These are phyloP conservation scores for Epinephelus moara DNA, from an alignment of 2,113 vertebrate genomes.

Conservation along the genomic window DNA sequence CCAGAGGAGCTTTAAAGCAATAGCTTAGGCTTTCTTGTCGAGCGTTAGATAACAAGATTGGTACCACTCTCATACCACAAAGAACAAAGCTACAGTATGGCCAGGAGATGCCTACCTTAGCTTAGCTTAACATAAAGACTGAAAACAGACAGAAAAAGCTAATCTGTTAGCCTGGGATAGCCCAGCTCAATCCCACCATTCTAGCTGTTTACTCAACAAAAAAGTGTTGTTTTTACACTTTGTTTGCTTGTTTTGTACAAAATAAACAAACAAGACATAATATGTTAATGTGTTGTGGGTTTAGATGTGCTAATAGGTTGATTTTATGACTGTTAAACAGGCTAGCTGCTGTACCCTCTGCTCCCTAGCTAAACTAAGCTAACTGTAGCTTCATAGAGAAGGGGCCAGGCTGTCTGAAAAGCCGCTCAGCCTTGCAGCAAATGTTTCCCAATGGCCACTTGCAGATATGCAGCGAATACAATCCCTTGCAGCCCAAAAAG, in stretches of 20 bases:
- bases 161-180: neutral
- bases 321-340: neutral
- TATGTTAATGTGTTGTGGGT: too few species aligned
- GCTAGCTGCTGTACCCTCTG: neutral
- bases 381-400: too few species aligned
- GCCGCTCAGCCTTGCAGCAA: too few species aligned
- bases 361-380: too few species aligned
- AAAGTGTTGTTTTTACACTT: neutral
- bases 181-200: neutral
- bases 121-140: neutral
- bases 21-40: neutral
- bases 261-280: too few species aligned
- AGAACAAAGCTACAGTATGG: too few species aligned
- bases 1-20: neutral
- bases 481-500: too few species aligned
- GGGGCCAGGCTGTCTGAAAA: too few species aligned
- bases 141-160: neutral
- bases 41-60: neutral
- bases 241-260: neutral
- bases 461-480: too few species aligned
- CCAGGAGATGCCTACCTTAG: neutral
- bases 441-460: too few species aligned
- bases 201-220: neutral
- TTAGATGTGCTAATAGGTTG: neutral
- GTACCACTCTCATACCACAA: neutral